A percentile compares a stretch with the other conserved stretches of the same genome.
phyloP scores from a whole-genome alignment of 2,888 invertebrate species.

The Zelleria hepariella region DNA sequence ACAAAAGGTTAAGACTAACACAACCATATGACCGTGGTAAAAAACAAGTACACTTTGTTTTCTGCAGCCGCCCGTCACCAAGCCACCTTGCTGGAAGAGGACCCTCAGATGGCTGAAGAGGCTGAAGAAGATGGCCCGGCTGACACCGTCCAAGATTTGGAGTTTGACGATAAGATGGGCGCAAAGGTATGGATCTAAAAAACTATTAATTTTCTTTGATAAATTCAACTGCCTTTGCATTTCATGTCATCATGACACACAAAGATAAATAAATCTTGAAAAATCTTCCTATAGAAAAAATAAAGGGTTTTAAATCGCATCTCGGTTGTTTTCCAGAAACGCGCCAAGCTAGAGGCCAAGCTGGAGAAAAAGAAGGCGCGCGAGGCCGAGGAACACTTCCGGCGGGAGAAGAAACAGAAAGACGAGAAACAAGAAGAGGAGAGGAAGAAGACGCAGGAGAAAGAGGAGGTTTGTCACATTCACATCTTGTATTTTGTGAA shows the following conservation, averaged over 20 bases:
- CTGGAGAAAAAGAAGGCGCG: slow-evolving; percentile 86
- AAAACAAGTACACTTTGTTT: no score
- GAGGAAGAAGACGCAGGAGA: slow-evolving; percentile 79
- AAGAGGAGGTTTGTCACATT: slow-evolving; percentile 69
- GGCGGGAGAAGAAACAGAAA: slow-evolving; percentile 84
- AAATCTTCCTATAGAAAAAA: no score
- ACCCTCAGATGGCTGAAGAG: slow-evolving; percentile 65
- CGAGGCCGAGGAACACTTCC: slow-evolving; percentile 83
- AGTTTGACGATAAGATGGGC: slow-evolving; percentile 85
- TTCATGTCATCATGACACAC: no score
- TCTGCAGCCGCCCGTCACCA: slow-evolving; percentile 55
- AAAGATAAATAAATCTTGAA: no score
- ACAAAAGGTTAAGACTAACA: no score
- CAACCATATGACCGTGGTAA: no score
- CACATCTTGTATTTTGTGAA: no score
- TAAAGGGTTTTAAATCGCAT: no score
- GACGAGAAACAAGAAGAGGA: slow-evolving; percentile 84
- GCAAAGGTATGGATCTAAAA: slow-evolving; percentile 74
- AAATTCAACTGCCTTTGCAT: no score
- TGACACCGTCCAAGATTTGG: slow-evolving; percentile 36
- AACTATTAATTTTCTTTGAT: no score
- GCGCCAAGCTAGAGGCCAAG: slow-evolving; percentile 94
- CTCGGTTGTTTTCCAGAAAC: slow-evolving; percentile 80
- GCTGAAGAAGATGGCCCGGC: slow-evolving; percentile 54
- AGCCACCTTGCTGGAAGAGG: slow-evolving; percentile 56